Evolutionary conservation across 2,888 invertebrate species (phyloP).

Genomic region (Hypsopygia costalis): DNA sequence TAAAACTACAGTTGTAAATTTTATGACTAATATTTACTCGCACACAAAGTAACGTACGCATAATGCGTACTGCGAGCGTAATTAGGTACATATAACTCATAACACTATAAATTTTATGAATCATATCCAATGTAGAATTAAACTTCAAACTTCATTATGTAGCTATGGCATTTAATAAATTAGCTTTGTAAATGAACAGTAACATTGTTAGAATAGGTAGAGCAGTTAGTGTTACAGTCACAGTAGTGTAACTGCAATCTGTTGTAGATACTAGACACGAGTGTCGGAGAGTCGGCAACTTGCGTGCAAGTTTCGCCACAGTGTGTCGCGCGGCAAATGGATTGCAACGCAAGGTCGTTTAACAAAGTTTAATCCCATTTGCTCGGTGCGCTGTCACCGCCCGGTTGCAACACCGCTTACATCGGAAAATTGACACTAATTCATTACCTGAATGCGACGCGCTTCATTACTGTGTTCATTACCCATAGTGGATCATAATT

Average conservation of each 20-base stretch:
- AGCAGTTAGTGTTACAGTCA: too few species aligned
- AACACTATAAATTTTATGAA: too few species aligned
- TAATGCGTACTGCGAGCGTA: too few species aligned
- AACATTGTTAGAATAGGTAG: too few species aligned
- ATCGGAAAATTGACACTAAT: slow-evolving; percentile 53
- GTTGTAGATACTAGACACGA: too few species aligned
- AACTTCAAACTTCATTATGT: too few species aligned
- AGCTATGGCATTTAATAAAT: too few species aligned
- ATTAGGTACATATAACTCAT: too few species aligned
- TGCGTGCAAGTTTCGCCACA: slow-evolving; percentile 51
- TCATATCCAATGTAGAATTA: too few species aligned
- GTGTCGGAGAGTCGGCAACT: slow-evolving; percentile 11
- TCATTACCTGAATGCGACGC: slow-evolving; percentile 42
- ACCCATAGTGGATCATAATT: slow-evolving; percentile 40
- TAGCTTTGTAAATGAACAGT: too few species aligned
- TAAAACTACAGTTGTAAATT: not conserved
- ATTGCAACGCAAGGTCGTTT: slow-evolving; percentile 71
- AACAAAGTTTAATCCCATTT: slow-evolving; percentile 76
- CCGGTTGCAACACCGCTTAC: slow-evolving; percentile 53
- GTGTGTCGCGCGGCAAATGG: slow-evolving; percentile 59
- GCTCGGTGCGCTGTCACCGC: slow-evolving; percentile 53
- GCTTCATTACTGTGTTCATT: too few species aligned
- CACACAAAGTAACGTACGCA: not conserved
- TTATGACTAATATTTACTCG: slow-evolving; percentile 1
- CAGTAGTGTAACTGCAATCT: too few species aligned